Base-by-base conservation (phyloP, 1,140 invertebrate species). In the Camponotus pennsylvanicus region DNA sequence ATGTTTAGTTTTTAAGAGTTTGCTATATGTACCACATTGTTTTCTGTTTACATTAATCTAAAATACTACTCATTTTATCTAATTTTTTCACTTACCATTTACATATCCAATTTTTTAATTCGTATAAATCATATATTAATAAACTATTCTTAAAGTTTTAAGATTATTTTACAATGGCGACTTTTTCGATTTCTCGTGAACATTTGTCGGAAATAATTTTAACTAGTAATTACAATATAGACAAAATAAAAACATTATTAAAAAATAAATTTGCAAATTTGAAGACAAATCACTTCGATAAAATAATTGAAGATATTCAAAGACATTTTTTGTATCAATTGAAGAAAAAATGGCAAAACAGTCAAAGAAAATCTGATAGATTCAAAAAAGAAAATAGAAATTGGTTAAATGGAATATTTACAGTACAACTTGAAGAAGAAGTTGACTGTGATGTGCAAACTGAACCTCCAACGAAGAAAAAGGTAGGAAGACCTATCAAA, bases 341-440 rank as follows among this genome's bases (percentile, higher is more conserved):
- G 11, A 63, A 63, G 55, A 63, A 63, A 63, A 63, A 34, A 63
- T 63, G 61, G 61, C 32, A 63, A 34, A 32, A 63, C 32, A 63
- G 61, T 63, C 61, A 37, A 34, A 61, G 21, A 61, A 61, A 61
- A 61, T 9, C 21, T 61, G 21, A 61, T 27, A 61, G 9, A 61
- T 61, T 32, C 3, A 32, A 27, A 61, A 21, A 9, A 61, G n/a
- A 61, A 61, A 61, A 61, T 61, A 61, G 6, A 61, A 21, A 61
- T 61, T 61, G 59, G 59, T 21, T 61, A 3, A 61, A 61, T 3
- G 8, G 8, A 61, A 6, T 63, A 4, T 34, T 63, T 2, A 34
- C 1, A 15, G 61, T 63, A 34, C 27, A 34, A 15, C 11, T 63
- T 13, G n/a, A n/a, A n/a, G 61, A 63, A 63, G 11, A 63, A 34